Evolutionary conservation across 2,113 vertebrate species (phyloP).

Genomic region (Cisticola juncidis): DNA sequence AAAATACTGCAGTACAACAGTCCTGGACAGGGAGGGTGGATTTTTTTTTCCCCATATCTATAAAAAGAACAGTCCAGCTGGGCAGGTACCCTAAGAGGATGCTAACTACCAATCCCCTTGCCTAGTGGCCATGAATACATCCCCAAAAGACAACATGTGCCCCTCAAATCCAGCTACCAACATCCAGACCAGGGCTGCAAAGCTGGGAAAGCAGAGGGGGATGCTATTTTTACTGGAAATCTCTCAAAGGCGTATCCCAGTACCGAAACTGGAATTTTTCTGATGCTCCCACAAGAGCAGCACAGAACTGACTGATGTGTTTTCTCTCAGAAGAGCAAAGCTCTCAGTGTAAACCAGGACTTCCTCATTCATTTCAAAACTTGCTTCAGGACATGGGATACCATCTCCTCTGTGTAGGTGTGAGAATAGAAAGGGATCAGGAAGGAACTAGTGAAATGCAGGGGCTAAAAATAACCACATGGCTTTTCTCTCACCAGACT

Average conservation of each 20-base stretch:
- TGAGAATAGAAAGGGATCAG: not conserved
- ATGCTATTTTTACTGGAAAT: not conserved
- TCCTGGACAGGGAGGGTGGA: accelerated
- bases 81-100: not conserved
- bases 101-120: not conserved
- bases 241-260: not conserved
- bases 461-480: not conserved
- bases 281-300: not conserved
- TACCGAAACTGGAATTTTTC: not conserved
- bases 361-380: not conserved
- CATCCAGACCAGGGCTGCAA: accelerated
- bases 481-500: not conserved
- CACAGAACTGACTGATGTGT: not conserved
- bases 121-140: too few relatives aligned
- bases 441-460: not conserved
- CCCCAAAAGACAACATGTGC: accelerated
- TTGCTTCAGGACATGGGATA: not conserved
- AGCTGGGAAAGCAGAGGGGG: not conserved
- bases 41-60: not conserved
- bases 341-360: not conserved
- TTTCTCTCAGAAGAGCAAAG: not conserved
- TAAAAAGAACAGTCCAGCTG: not conserved
- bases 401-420: not conserved
- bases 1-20: not conserved
- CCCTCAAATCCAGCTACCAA: not conserved